phyloP scores from a whole-genome alignment of 2,888 invertebrate genomes.

The Mongoloraphidia duomilia region DNA sequence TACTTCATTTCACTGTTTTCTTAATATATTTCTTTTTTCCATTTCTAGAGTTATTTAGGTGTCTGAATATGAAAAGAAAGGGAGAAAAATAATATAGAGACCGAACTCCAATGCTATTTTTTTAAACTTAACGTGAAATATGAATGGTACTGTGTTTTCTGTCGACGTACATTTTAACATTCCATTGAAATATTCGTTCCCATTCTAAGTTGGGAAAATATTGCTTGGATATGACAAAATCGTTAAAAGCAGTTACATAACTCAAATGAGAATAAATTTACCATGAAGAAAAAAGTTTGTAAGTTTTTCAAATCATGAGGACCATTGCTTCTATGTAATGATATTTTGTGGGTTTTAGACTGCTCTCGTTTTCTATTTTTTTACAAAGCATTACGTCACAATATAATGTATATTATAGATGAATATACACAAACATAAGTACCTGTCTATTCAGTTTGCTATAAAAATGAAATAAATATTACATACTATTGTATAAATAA shows the following conservation, averaged over 20 bases:
- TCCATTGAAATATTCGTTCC: too few relatives aligned
- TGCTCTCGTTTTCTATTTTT: not conserved
- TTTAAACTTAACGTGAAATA: too few relatives aligned
- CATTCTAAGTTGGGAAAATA: not conserved
- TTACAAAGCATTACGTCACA: too few relatives aligned
- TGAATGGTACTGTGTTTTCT: too few relatives aligned
- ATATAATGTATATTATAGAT: too few relatives aligned
- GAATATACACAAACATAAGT: too few relatives aligned
- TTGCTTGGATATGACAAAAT: slow-evolving; percentile 14
- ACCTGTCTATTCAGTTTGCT: too few relatives aligned
- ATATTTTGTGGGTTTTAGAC: not conserved
- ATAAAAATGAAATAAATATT: too few relatives aligned
- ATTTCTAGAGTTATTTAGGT: slow-evolving; percentile 13
- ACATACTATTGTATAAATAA: too few relatives aligned
- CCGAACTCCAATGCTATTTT: too few relatives aligned
- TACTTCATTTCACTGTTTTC: not conserved
- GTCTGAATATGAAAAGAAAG: not conserved
- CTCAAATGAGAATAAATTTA: slow-evolving; percentile 30
- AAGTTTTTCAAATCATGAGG: slow-evolving; percentile 17
- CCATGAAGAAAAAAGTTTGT: slow-evolving; percentile 24
- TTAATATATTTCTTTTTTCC: slow-evolving; percentile 9
- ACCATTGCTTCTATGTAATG: slow-evolving; percentile 15
- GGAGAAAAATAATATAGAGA: not conserved
- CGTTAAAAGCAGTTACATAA: slow-evolving; percentile 20
- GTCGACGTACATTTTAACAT: too few relatives aligned